Base-by-base conservation (phyloP, 2,113 vertebrate species). In the Garra rufa region DNA sequence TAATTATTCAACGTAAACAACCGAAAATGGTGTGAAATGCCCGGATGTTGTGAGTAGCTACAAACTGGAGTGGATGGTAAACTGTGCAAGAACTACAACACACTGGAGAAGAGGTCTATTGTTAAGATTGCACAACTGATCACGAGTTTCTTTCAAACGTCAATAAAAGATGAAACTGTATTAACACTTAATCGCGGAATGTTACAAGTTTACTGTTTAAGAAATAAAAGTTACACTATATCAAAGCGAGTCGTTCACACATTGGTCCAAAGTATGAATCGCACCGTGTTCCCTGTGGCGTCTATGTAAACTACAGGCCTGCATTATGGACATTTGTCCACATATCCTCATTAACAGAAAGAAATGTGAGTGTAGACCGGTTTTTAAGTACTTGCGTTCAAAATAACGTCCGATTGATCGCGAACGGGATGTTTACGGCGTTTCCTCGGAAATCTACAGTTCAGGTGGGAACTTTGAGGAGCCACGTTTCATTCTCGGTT, bases 401-500 rank as follows among this genome's bases (percentile, higher is more conserved):
- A 21, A n/a, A 34, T 15, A 43, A 17, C n/a, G 8, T 10, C 4
- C 0, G 9, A 61, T 2, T 67, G 30, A 21, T n/a, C 4, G 5
- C 17, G 24, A 55, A 71, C 13, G 46, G 28, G 80, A 71, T 2
- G 15, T 9, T 21, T 44, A 6, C 6, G 14, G 2, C 10, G 46
- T 57, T 67, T 41, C n/a, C 21, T 38, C 8, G 6, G 24, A 81
- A 57, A 74, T 50, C 24, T 75, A 21, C 26, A 76, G 52, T 34
- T 30, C 41, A 59, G 48, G 8, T 82, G n/a, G 71, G 83, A 88
- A 85, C 75, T 85, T 75, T 5, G 19, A 57, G 26, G 61, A 88
- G 81, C 59, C 75, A 87, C 86, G 86, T 85, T 87, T 87, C 86
- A 85, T 67, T 19, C 17, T 77, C 46, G 55, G 26, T 63, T 13